Evolutionary conservation across 1,140 invertebrate genomes (phyloP).

Genomic region (Brachionus calyciflorus): DNA sequence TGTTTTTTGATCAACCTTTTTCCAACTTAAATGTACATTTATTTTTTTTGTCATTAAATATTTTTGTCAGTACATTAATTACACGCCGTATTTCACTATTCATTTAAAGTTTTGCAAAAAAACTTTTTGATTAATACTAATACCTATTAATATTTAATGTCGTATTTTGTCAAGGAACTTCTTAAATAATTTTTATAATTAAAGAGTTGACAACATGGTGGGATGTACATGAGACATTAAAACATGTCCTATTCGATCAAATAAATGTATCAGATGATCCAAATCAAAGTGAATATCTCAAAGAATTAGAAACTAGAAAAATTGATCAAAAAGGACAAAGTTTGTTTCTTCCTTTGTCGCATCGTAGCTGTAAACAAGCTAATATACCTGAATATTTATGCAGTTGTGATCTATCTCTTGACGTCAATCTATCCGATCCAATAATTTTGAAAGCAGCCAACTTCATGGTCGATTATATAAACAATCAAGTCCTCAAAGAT

Average conservation of each 20-base stretch:
- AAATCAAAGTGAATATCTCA: neutral
- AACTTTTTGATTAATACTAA: too few relatives aligned
- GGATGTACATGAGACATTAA: constrained; percentile 15
- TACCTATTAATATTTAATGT: too few relatives aligned
- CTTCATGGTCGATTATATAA: constrained; percentile 17
- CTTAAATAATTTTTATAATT: neutral
- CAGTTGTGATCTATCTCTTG: neutral
- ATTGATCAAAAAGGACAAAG: neutral
- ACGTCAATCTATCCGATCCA: neutral
- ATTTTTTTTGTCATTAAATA: too few relatives aligned
- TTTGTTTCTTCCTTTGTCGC: neutral
- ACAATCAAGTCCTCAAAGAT: constrained; percentile 25
- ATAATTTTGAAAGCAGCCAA: neutral
- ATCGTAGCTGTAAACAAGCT: neutral
- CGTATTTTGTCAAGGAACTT: too few relatives aligned
- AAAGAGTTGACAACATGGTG: constrained; percentile 27
- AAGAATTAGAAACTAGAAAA: constrained; percentile 27
- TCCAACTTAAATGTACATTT: too few relatives aligned
- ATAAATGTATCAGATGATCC: neutral
- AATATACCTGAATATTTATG: constrained; percentile 37
- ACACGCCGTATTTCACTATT: too few relatives aligned
- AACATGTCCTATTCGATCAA: neutral
- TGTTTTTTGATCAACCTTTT: too few relatives aligned
- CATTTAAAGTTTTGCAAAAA: too few relatives aligned
- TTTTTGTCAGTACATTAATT: too few relatives aligned